Evolutionary conservation across 2,113 vertebrate species (phyloP), one percentile per base, ranked within the genome.

Genomic region (Hypomesus transpacificus): DNA sequence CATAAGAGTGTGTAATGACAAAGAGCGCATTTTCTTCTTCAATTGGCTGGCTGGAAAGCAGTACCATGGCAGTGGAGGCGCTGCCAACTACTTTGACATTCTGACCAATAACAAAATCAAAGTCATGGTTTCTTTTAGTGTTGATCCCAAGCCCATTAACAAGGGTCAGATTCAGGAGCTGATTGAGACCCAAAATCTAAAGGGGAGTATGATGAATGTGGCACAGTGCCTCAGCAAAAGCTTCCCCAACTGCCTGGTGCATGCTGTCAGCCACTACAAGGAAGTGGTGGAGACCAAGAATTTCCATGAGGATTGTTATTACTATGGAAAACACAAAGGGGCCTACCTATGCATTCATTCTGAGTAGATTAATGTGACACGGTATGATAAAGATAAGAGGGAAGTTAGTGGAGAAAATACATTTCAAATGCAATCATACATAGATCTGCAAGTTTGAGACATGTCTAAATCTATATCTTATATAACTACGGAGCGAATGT

Each of bases 1-100:
- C 50, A 76, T 93, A 51, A 73, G 89, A 50, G 88, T 89, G 20
- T 93, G 91, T 74, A 80, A 66, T 22, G 73, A 91, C 16, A 56
- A 71, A 39, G 91, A 90, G 74, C 72, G 86, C 28, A 75, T 90
- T 54, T 90, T 91, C 85, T 89, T 93, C 57, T 92, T 89, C 85
- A 92, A 91, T 84, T 93, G 91, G 92, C 76, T 92, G 68, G 90
- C 90, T 11, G 91, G 92, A 3, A 92, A 91, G 75, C 90, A 89
- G 65, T 92, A 84, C 77, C 90, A 92, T 0, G 90, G 91, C 13
- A 89, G 69, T 17, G 76, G 85, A 1, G 86, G 86, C 14, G 88
- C 89, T 16, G 77, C 79, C 66, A 90, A 91, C 76, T 91, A 83
- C 79, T 93, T 93, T 76, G 91, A 92, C 26, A 52, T 92, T 74